These are phyloP conservation scores for Dermatemys mawii DNA, from an alignment of 2,113 vertebrate species.

Conservation along the genomic window DNA sequence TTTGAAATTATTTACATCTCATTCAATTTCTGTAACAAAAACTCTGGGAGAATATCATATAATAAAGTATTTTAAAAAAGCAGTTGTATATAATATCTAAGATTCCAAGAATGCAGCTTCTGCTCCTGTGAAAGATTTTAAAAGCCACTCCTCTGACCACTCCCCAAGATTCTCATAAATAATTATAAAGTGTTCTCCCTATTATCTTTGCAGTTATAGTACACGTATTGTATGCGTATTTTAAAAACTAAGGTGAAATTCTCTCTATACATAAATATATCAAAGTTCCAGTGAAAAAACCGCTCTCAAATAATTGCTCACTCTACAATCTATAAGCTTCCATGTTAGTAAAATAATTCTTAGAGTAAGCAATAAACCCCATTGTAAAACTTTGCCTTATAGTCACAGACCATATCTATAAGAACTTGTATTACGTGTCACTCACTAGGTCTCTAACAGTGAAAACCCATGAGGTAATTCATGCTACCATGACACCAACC, in stretches of 20 bases:
- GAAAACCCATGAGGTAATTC: conserved; percentile 39
- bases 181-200: neutral
- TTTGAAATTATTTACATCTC: neutral
- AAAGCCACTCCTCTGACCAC: neutral
- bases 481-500: conserved; percentile 72
- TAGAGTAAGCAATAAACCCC: conserved; percentile 69
- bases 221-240: neutral
- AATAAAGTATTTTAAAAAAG: neutral
- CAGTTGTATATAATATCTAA: neutral
- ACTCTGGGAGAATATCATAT: neutral
- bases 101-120: neutral
- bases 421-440: conserved; percentile 63
- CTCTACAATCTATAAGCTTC: conserved; percentile 64
- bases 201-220: neutral
- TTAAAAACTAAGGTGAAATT: conserved; percentile 4
- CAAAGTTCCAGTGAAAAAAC: conserved; percentile 50
- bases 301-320: conserved; percentile 77
- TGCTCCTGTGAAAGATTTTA: neutral
- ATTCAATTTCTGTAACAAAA: neutral
- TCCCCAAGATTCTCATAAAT: neutral
- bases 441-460: conserved; percentile 22
- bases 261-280: neutral
- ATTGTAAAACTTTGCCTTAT: conserved; percentile 83
- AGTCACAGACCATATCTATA: conserved; percentile 65
- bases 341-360: conserved; percentile 65